A percentile compares a stretch with the other conserved stretches of the same genome.
These are phyloP conservation scores for Pangasianodon gigas DNA, from an alignment of 2,113 vertebrate genomes.

Conservation along the genomic window DNA sequence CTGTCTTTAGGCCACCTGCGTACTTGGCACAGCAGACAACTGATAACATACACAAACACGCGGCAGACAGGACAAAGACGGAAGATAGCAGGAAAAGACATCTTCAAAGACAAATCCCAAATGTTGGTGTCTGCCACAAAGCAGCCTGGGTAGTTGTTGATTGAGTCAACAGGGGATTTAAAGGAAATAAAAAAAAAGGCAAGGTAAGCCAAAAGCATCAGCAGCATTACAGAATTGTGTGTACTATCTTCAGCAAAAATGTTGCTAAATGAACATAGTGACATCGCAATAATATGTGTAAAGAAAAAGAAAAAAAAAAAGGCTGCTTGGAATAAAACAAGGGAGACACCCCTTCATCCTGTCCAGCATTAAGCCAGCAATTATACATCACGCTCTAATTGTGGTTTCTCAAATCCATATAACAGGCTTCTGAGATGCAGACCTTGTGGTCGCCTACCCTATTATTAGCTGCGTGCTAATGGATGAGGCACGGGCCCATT, in stretches of 20 bases:
- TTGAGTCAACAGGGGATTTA: background rate
- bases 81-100: background rate
- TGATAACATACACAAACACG: slow-evolving; percentile 46
- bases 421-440: slow-evolving; percentile 40
- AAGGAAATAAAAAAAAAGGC: no score
- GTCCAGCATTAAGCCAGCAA: slow-evolving; percentile 47
- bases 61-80: background rate
- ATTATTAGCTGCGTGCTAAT: slow-evolving; percentile 52
- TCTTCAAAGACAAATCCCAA: slow-evolving; percentile 26
- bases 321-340: background rate
- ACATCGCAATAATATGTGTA: background rate
- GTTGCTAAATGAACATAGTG: background rate
- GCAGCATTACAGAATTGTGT: background rate
- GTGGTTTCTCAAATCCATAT: slow-evolving; percentile 52
- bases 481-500: slow-evolving; percentile 48
- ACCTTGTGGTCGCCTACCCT: slow-evolving; percentile 24
- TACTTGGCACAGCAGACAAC: slow-evolving; percentile 40
- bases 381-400: slow-evolving; percentile 51
- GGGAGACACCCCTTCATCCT: slow-evolving; percentile 31
- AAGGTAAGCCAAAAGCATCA: background rate
- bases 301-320: background rate
- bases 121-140: background rate
- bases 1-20: slow-evolving; percentile 38
- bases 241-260: background rate
- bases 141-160: background rate